Evolutionary conservation across 2,797 vertebrate species (phyloP), one percentile per base, ranked within the genome.

Genomic region (Poeciliopsis paucimaculata): DNA sequence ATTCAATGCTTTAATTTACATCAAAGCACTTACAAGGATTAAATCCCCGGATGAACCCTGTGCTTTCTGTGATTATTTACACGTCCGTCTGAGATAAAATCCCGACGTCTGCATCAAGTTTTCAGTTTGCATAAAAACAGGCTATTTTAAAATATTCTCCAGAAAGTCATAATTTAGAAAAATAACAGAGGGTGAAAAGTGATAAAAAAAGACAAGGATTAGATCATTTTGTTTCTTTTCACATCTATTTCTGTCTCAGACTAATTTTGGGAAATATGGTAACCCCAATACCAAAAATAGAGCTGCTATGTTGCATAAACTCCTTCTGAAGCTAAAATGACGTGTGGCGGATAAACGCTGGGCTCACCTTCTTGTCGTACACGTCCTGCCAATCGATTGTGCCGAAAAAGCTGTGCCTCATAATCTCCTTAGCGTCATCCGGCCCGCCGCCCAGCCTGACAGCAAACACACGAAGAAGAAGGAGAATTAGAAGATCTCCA

Each of bases 391-490:
- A 99, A 95, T 96, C 96, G 70, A 98, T 90, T 82, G 95, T 93
- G 88, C 96, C 93, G 72, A 99, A 99, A 95, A 97, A 99, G 89
- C 97, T 97, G 94, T 99, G 97, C 91, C 96, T 96, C 98, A 99
- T 99, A 89, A 99, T 98, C 95, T 99, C 98, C 95, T 99, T 99
- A 39, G 98, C 98, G 6, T 99, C 98, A 87, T 98, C 98, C 0
- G 97, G 94, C 82, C 98, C 98, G 0, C 98, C 98, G 47, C 98
- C 98, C 74, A 95, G 89, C 87, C 94, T 95, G 93, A 77, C 81
- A 76, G 36, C 76, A 4, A 41, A 72, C 62, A 68, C 62, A 75
- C 2, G 53, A 75, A 64, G 79, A 79, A 55, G 60, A 76, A 70
- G 79, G 78, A 55, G 81, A 76, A 55, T 55, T 55, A 51, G 62